Conservation (phyloP, 92 coral and sea anemone species). For the Parazoanthus darwini region DNA sequence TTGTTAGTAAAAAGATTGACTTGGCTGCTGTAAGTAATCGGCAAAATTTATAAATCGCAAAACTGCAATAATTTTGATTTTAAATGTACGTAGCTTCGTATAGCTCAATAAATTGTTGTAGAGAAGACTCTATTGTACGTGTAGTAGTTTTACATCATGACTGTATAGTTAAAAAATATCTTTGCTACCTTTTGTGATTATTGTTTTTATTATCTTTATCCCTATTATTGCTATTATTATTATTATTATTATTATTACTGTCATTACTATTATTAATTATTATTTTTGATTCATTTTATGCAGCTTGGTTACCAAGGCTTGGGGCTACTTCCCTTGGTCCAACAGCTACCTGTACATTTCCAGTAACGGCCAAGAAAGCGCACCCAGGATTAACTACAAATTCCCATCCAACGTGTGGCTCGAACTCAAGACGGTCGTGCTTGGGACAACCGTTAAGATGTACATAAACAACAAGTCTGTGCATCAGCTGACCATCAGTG, state of each 20-base stretch:
- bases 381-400: slow-evolving; percentile 40
- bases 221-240: neutral
- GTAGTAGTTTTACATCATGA: no score
- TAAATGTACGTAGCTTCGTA: no score
- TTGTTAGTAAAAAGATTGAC: no score
- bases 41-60: no score
- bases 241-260: neutral
- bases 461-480: slow-evolving; percentile 55
- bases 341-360: slow-evolving; percentile 22
- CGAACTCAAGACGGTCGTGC: slow-evolving; percentile 51
- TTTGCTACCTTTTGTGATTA: no score
- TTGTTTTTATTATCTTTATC: no score
- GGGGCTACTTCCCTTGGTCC: slow-evolving; percentile 51
- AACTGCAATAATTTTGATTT: no score
- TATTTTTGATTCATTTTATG: neutral
- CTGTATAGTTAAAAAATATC: no score
- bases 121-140: no score
- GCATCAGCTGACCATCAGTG: slow-evolving; percentile 51
- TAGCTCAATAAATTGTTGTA: no score
- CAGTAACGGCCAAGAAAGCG: slow-evolving; percentile 43
- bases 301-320: slow-evolving; percentile 58
- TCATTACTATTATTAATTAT: neutral
- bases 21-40: no score
- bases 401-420: slow-evolving; percentile 39
- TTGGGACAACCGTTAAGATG: slow-evolving; percentile 49